Conservation (phyloP, 2,888 invertebrate genomes). For the Eurytoma adleriae region DNA sequence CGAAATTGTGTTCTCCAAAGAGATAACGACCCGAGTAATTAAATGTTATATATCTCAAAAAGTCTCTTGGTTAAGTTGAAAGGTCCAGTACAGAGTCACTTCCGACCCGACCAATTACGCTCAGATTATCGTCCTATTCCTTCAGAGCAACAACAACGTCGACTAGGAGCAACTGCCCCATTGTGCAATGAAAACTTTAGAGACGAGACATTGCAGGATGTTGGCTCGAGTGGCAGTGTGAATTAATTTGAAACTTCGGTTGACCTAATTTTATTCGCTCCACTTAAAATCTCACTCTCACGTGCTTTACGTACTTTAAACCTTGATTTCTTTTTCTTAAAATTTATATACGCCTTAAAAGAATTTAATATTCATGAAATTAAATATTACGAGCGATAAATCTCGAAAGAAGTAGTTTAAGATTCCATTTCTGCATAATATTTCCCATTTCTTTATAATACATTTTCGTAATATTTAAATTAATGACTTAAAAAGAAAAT, state of each 20-base stretch:
- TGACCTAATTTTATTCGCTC: constrained; percentile 53
- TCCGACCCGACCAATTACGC: constrained; percentile 68
- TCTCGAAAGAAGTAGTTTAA: no score
- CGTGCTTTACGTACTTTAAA: constrained; percentile 24
- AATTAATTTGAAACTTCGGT: constrained; percentile 57
- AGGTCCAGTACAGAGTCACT: constrained; percentile 53
- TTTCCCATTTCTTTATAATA: no score
- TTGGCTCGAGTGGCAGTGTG: constrained; percentile 50
- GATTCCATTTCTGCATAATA: no score
- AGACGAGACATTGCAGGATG: constrained; percentile 47
- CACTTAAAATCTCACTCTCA: neutral
- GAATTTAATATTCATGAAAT: no score
- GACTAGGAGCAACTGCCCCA: constrained; percentile 23
- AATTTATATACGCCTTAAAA: no score
- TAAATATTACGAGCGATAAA: no score
- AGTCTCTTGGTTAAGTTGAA: constrained; percentile 62
- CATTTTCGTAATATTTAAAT: no score
- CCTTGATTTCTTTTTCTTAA: constrained; percentile 39
- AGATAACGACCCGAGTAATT: constrained; percentile 62
- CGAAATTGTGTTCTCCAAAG: constrained; percentile 54
- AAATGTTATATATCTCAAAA: constrained; percentile 66
- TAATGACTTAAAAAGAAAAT: no score
- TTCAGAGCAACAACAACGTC: constrained; percentile 18
- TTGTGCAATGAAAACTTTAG: constrained; percentile 59
- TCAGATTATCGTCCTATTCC: constrained; percentile 65